Base-by-base conservation (phyloP, 2,888 invertebrate genomes). In the Cheilosia pagana region DNA sequence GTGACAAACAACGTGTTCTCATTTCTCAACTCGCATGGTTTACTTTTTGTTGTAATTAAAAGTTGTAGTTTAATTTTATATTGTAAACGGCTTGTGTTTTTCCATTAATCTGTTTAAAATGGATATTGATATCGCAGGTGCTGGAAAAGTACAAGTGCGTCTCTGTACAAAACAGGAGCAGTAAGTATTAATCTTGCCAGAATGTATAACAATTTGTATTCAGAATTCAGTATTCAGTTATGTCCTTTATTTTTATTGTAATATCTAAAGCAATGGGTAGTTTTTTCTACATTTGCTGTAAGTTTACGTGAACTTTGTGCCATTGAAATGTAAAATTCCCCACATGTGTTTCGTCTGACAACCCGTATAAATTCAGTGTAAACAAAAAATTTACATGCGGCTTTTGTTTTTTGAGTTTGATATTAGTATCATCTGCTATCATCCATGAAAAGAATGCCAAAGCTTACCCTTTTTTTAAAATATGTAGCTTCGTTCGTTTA, bases 81-180 rank as follows among this genome's bases (percentile, higher is more conserved):
- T 10, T 45, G 19, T 50, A 10, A 23, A 25, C n/a, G 23, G 21
- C 0, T 8, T 25, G n/a, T 7, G 10, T 8, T 45, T 16, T 55
- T 25, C 1, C 12, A 41, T 48, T 3, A 21, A 12, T 23, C n/a
- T 23, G 7, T 28, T 5, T 43, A 53, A 62, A 71, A 82, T 82
- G 81, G 71, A 82, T 48, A 43, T 48, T 28, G 55, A 57, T 55
- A 21, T 23, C 1, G 39, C 59, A 7, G 72, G 62, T 3, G 55
- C 52, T 14, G 79, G 70, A 31, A 70, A 79, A 71, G 83, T 79
- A 0, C 83, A 85, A 79, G 65, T 85, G 16, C 83, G 83, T 6
- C 70, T 85, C 48, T 63, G 48, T 23, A 85, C 83, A n/a, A 85
- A 79, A 21, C 83, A 85, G 41, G 41, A 53, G 0, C 79, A 85